phyloP scores from a whole-genome alignment of 2,888 invertebrate species.

The Herminia tarsipennalis region DNA sequence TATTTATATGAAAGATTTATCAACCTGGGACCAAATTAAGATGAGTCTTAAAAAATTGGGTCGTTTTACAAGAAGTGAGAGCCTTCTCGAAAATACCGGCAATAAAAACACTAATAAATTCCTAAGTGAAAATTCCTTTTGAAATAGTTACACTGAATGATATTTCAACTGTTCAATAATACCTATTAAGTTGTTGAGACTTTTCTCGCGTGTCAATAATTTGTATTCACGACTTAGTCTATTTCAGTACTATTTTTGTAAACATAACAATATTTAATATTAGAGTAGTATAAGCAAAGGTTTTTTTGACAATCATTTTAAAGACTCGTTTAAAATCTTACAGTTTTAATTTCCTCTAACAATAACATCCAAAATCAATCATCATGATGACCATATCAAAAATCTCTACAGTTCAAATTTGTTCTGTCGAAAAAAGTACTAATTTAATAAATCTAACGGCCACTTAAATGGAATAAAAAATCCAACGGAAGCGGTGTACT shows the following conservation, averaged over 20 bases:
- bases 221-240: too few relatives aligned
- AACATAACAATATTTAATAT: too few relatives aligned
- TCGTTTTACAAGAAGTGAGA: constrained; percentile 3
- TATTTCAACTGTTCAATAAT: too few relatives aligned
- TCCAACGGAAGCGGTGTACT: constrained; percentile 56
- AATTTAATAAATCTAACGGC: constrained; percentile 61
- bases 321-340: background rate
- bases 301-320: too few relatives aligned
- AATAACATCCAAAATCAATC: constrained; percentile 10
- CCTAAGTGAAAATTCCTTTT: too few relatives aligned
- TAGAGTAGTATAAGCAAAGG: too few relatives aligned
- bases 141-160: too few relatives aligned
- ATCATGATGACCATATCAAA: constrained; percentile 14
- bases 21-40: constrained; percentile 23
- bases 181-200: too few relatives aligned
- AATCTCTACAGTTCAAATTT: constrained; percentile 19
- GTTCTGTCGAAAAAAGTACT: constrained; percentile 40
- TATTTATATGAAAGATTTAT: constrained; percentile 77
- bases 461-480: constrained; percentile 51
- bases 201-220: too few relatives aligned
- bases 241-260: too few relatives aligned
- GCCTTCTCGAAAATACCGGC: too few relatives aligned
- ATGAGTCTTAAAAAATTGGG: constrained; percentile 28
- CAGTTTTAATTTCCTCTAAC: constrained; percentile 3
- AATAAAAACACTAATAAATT: too few relatives aligned